Base-by-base conservation (phyloP, 2,113 vertebrate species). In the Lutjanus erythropterus region DNA sequence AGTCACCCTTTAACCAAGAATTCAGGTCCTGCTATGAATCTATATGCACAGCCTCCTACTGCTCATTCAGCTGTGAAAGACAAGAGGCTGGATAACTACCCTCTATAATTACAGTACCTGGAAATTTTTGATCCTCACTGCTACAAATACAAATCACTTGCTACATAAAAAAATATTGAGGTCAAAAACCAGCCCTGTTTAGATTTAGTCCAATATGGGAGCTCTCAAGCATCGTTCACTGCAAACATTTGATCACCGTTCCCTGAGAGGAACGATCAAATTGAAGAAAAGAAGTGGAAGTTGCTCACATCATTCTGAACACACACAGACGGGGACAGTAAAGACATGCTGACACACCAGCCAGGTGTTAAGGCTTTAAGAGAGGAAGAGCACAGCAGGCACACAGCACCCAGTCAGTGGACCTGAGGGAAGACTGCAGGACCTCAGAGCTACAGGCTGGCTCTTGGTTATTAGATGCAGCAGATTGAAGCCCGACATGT, bases 401-500 rank as follows among this genome's bases (percentile, higher is more conserved):
- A 97, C 90, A 96, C 94, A 96, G 95, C 96, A 96, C 92, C 95
- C 96, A 94, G 94, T 96, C 93, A 84, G 86, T 87, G 88, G 95
- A 99, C 98, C 98, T 99, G 98, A 98, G 94, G 98, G 98, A 91
- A 99, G 98, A 93, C 97, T 96, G 96, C 98, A 99, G 95, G 98
- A 94, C 95, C 96, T 96, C 90, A 97, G 97, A 93, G 96, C 94
- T 90, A 96, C 97, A 92, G 98, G 97, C 96, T 98, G 97, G 96
- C 96, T 97, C 96, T 98, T 99, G 95, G 96, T 97, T 96, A 99
- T 96, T 96, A 99, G 96, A 95, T 98, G 98, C 95, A 99, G 98
- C 92, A 99, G 96, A 96, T 98, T 99, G 97, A 99, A 99, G 93
- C 97, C 98, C 93, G 98, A 99, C 98, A 99, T 99, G 96, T 94